phyloP scores from a whole-genome alignment of 2,797 vertebrate species.

The Clarias laeviceps region DNA sequence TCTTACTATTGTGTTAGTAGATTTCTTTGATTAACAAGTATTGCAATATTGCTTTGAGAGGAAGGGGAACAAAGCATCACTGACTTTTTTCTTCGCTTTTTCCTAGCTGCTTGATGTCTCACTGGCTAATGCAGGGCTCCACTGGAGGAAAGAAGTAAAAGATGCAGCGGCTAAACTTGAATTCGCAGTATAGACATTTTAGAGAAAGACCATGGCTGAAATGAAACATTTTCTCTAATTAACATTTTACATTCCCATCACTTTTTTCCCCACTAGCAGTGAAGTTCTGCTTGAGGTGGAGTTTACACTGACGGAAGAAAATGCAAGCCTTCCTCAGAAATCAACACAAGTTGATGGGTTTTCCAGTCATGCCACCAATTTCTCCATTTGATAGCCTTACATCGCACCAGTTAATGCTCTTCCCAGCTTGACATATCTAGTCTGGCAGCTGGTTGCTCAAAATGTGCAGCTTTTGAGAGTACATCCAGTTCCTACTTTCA shows the following conservation, averaged over 20 bases:
- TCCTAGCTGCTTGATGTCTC: background rate
- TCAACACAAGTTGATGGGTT: background rate
- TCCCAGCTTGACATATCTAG: background rate
- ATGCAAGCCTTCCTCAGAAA: background rate
- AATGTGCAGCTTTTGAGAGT: background rate
- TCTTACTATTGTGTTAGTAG: background rate
- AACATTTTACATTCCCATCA: background rate
- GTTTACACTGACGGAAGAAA: background rate
- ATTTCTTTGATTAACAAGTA: background rate
- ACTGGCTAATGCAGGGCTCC: background rate
- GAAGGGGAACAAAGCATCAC: background rate
- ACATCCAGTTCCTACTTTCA: conserved; percentile 1
- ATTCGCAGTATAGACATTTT: background rate
- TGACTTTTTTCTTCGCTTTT: background rate
- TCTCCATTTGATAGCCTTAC: background rate
- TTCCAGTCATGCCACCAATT: background rate
- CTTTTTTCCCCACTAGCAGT: background rate
- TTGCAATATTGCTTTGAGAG: background rate
- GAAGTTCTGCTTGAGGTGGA: background rate
- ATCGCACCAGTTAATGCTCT: background rate
- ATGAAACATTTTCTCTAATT: background rate
- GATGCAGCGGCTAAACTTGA: background rate
- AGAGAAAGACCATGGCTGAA: background rate
- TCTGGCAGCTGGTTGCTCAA: background rate
- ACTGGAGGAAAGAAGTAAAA: background rate